Percentiles rank a stretch among this genome's conserved stretches.
Evolutionary conservation across 2,888 invertebrate genomes (phyloP).

Genomic region (Megamerina dolium): DNA sequence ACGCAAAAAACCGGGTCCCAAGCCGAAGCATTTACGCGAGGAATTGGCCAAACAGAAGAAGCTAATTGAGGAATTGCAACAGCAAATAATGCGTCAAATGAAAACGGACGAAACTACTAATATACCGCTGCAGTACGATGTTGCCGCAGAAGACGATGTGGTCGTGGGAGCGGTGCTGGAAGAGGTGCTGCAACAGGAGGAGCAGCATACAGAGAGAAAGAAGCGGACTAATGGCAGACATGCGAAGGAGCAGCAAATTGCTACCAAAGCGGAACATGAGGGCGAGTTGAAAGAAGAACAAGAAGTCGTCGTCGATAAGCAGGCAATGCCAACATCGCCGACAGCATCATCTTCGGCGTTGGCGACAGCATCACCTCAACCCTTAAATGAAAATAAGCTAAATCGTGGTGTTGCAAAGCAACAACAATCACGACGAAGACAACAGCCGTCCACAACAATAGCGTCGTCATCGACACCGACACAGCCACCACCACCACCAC

Average conservation of each 20-base stretch:
- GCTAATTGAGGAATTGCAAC: conserved; percentile 27
- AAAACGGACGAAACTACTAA: conserved; percentile 18
- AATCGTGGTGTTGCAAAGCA: not conserved
- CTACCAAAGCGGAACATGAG: too few species aligned
- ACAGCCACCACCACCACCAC: conserved; percentile 4
- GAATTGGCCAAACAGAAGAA: conserved; percentile 34
- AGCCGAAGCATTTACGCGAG: conserved; percentile 25
- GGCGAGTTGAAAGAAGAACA: too few species aligned
- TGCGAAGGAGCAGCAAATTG: too few species aligned
- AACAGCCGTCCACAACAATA: not conserved
- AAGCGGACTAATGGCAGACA: too few species aligned
- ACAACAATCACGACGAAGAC: not conserved
- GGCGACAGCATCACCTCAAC: too few species aligned
- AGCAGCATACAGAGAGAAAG: too few species aligned
- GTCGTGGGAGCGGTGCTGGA: not conserved
- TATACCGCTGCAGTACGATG: conserved; percentile 9
- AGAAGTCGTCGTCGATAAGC: conserved; percentile 1
- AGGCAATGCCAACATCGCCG: conserved; percentile 11
- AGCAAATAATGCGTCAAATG: conserved; percentile 19
- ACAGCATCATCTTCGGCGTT: conserved; percentile 23
- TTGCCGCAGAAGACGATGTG: too few species aligned
- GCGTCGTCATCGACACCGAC: conserved; percentile 1
- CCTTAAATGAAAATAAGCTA: not conserved
- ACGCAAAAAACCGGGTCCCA: conserved; percentile 23
- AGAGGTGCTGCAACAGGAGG: too few species aligned